These are phyloP conservation scores for Thereva unica DNA, from an alignment of 2,888 invertebrate species.

Conservation along the genomic window DNA sequence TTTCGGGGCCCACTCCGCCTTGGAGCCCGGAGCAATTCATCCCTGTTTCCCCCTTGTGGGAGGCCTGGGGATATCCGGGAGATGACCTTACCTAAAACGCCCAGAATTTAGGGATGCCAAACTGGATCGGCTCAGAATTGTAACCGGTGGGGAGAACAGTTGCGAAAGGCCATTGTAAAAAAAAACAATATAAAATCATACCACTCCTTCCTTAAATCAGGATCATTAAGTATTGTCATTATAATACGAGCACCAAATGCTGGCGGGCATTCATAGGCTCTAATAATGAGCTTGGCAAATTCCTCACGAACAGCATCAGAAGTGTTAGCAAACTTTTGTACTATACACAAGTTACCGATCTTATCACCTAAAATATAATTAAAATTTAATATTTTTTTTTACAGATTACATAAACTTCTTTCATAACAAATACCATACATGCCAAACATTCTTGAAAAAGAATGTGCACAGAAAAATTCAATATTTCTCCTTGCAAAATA, in stretches of 20 bases:
- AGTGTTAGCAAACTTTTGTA: conserved; percentile 66
- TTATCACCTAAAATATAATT: conserved; percentile 74
- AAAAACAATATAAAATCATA: conserved; percentile 49
- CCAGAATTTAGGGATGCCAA: too few species aligned
- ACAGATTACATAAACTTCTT: not conserved
- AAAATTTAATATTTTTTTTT: conserved; percentile 4
- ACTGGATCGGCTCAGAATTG: too few species aligned
- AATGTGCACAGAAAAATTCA: conserved; percentile 92
- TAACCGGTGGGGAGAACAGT: too few species aligned
- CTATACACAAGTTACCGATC: conserved; percentile 87
- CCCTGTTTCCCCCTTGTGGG: too few species aligned
- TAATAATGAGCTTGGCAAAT: conserved; percentile 82
- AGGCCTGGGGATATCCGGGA: too few species aligned
- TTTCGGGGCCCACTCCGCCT: too few species aligned
- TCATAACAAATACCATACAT: conserved; percentile 78
- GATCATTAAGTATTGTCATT: conserved; percentile 75
- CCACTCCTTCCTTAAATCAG: conserved; percentile 82
- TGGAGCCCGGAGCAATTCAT: too few species aligned
- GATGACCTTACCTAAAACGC: too few species aligned
- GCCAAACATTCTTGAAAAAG: conserved; percentile 99
- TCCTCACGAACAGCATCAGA: conserved; percentile 79
- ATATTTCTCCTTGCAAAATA: conserved; percentile 86
- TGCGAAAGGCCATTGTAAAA: too few species aligned
- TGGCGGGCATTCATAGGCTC: conserved; percentile 96
- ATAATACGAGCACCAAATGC: conserved; percentile 94